These are phyloP conservation scores for Leptinotarsa lineolata DNA, from an alignment of 1,140 invertebrate genomes.

Conservation along the genomic window DNA sequence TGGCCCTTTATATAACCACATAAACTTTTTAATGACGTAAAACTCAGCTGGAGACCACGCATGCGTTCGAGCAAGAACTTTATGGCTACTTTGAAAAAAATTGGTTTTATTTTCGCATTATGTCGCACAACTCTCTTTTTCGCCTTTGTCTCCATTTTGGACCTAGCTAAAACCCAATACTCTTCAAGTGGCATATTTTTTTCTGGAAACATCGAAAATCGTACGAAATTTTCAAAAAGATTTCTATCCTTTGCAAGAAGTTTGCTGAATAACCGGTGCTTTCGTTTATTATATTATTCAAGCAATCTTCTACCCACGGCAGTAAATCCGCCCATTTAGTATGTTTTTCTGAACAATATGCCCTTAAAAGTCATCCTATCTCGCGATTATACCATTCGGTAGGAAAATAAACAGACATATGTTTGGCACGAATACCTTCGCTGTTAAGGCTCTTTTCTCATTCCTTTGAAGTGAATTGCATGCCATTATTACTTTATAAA, in stretches of 20 bases:
- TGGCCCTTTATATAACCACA: not conserved
- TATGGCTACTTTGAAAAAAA: not conserved
- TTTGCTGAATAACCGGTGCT: not conserved
- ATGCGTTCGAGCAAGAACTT: conserved; percentile 1
- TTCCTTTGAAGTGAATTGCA: too few relatives aligned
- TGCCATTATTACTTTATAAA: too few relatives aligned
- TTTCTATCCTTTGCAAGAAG: not conserved
- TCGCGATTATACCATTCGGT: conserved; percentile 20
- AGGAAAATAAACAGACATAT: conserved; percentile 19
- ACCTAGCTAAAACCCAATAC: not conserved
- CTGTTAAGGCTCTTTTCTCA: too few relatives aligned
- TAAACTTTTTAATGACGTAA: not conserved
- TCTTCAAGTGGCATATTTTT: not conserved
- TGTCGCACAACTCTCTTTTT: not conserved
- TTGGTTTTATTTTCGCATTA: not conserved
- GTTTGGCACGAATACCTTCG: not conserved
- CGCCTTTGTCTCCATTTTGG: not conserved
- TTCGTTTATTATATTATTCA: not conserved
- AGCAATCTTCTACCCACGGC: not conserved
- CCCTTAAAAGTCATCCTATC: conserved; percentile 13
- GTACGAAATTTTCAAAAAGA: not conserved
- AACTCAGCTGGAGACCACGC: not conserved
- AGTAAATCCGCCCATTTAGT: not conserved
- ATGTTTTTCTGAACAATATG: not conserved
- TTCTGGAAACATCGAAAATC: not conserved